Evolutionary conservation across 2,888 invertebrate species (phyloP), one percentile per base, ranked within the genome.

Genomic region (Vanessa cardui): DNA sequence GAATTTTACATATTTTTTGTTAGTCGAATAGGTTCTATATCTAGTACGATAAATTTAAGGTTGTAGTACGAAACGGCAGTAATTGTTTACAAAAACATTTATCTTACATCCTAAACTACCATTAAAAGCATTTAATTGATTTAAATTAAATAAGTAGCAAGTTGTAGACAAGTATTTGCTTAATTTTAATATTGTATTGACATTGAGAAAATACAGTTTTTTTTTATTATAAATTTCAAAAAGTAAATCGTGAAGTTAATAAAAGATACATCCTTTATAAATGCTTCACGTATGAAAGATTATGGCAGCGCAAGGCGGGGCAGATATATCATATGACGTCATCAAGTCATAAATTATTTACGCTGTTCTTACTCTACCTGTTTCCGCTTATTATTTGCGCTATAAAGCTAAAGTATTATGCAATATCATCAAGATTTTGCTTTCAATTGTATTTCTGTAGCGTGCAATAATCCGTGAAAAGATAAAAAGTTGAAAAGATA

Each of bases 331-430:
- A 86, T 83, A 72, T 76, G 77, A 81, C 81, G 86, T 85, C 85
- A 86, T 86, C 82, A 82, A 80, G 72, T 83, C 80, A 86, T 87
- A 86, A 78, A 87, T 87, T 85, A 88, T 87, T 80, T 81, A 85
- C 85, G 73, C 64, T 60, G 58, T 61, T 65, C 65, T 58, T 65
- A 56, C 56, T 68, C 47, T 68, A 70, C 70, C 71, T 72, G 71
- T 66, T 69, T 67, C 64, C 67, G 66, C 44, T 50, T 64, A 66
- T 69, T 71, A 66, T 61, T 64, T 56, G 63, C 69, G 54, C 47
- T 20, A 62, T 56, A 62, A 59, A 60, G 69, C 54, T 26, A 58
- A 63, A 63, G 49, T 20, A 21, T n/a, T 21, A 59, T 63, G 59
- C 54, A 46, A 15, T 31, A 44, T 54, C 46, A 58, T 49, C 49